Evolutionary conservation across 1,140 invertebrate genomes (phyloP), one percentile per base, ranked within the genome.

Genomic region (Frieseomelitta varia): DNA sequence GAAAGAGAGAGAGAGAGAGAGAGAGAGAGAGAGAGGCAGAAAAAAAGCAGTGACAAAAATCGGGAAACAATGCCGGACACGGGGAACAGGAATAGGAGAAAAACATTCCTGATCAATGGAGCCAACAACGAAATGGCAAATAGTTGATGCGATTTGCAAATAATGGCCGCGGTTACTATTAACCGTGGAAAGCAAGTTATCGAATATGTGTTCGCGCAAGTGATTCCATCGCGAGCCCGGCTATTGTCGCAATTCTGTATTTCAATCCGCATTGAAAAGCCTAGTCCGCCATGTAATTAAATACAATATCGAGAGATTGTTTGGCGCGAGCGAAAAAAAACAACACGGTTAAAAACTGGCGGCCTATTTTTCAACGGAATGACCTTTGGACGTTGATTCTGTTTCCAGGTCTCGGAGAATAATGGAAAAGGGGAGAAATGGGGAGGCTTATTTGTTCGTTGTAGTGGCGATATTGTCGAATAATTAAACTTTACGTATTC

Each of bases 241-340:
- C 47, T 81, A 17, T 73, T 72, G 69, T 63, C 47, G 79, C 53
- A 34, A 74, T 81, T 81, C 34, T 12, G 58, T 56, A 53, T 81
- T 81, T 81, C 72, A 74, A 55, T 53, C 69, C 56, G 14, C 51
- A 71, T 27, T 58, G 51, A 71, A 47, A 69, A 58, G 24, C 24
- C 34, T 58, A 61, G 19, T 19, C 4, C 19, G 8, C n/a, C 39
- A 65, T 61, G 39, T 81, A 81, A 81, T 81, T 81, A n/a, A 74
- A 53, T 63, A 24, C 56, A 58, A 63, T 81, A 63, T 74, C 27
- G 55, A 74, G 27, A 73, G 19, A 4, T 15, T 4, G 24, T 51
- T 53, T 17, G 14, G 12, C 4, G 47, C 6, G 6, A 21, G n/a
- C 24, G 65, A 24, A 51, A 30, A 17, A 30, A 17, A 30, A n/a